Evolutionary conservation across 2,113 vertebrate genomes (phyloP).

Genomic region (Noctilio leporinus): DNA sequence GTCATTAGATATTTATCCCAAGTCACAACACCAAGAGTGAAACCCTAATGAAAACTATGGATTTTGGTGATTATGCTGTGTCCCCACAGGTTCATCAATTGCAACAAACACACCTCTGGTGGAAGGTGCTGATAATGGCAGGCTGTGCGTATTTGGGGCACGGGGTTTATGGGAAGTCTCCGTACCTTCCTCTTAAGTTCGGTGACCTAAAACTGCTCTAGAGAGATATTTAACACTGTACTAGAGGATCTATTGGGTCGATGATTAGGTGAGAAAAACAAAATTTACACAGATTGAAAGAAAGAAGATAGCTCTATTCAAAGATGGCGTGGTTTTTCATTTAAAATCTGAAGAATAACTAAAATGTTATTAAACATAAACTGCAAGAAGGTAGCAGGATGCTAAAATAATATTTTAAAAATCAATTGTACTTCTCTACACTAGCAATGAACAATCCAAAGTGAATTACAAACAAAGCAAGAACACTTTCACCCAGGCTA

Average conservation of each 20-base stretch:
- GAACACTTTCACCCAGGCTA: background rate
- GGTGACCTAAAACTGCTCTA: background rate
- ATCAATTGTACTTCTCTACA: background rate
- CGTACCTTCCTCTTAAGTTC: background rate
- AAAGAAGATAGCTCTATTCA: background rate
- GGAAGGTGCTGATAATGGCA: too few relatives aligned
- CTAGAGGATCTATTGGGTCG: background rate
- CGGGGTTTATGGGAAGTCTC: background rate
- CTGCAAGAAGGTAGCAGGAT: background rate
- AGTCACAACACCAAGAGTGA: background rate
- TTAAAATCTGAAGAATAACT: background rate
- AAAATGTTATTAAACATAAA: background rate
- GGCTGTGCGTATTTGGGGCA: accelerated
- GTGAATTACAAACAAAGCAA: background rate
- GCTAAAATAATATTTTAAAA: background rate
- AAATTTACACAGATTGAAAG: background rate
- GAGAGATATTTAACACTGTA: background rate
- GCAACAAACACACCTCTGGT: background rate
- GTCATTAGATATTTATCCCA: background rate
- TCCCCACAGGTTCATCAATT: background rate
- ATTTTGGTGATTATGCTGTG: background rate
- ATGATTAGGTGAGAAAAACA: background rate
- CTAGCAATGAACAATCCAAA: background rate
- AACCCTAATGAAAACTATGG: background rate
- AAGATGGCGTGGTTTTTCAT: background rate